Percentiles rank a stretch among this genome's conserved stretches.
These are phyloP conservation scores for Ophiothrix spiculata DNA, from an alignment of 35 echinoderm and acorn worm species.

Conservation along the genomic window DNA sequence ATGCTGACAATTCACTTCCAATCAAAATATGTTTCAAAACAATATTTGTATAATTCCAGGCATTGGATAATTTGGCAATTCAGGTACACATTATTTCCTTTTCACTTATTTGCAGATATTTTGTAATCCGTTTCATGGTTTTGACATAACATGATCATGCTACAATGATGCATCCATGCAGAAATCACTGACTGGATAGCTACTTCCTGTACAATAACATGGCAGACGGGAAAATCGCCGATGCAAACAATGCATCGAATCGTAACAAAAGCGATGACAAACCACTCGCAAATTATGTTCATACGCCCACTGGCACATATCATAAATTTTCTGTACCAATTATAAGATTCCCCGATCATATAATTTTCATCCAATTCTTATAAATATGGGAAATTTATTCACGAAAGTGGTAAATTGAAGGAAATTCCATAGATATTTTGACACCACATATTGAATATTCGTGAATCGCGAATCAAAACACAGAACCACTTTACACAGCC, in stretches of 20 bases:
- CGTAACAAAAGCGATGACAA: neutral
- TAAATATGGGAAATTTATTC: neutral
- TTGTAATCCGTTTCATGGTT: neutral
- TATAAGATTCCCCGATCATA: neutral
- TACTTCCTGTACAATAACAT: neutral
- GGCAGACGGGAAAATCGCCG: no score
- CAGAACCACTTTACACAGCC: neutral
- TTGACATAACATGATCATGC: neutral
- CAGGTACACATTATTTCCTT: neutral
- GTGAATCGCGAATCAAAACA: neutral
- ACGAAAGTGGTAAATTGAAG: neutral
- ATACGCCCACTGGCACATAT: neutral
- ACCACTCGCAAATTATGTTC: neutral
- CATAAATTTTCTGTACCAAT: neutral
- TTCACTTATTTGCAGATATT: neutral
- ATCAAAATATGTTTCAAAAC: no score
- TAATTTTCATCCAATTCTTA: neutral
- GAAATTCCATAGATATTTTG: slow-evolving; percentile 8
- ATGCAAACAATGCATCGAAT: slow-evolving; percentile 7
- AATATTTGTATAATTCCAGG: no score
- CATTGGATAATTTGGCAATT: neutral
- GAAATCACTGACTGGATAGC: neutral
- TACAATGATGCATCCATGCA: neutral
- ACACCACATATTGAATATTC: neutral
- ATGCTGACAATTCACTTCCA: no score